Conservation (phyloP, 2,888 invertebrate species). For the Rutpela maculata region DNA sequence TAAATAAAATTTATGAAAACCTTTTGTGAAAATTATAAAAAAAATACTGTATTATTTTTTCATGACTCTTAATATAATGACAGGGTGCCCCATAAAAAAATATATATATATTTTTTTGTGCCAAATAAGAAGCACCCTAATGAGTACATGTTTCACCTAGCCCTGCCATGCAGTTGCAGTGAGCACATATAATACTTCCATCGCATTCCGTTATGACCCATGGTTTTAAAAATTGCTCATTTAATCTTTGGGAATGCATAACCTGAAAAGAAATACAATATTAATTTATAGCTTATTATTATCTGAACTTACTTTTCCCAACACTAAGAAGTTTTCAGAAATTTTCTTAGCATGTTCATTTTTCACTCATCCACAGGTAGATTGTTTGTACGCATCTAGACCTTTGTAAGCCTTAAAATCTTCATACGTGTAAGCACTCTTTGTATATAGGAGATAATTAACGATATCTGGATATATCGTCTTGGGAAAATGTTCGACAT, state of each 20-base stretch:
- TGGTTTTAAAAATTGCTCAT: background rate
- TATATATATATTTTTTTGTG: no score
- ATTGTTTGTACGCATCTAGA: background rate
- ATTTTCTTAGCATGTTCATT: background rate
- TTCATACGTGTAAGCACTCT: background rate
- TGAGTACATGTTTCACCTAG: constrained; percentile 9
- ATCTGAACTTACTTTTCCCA: background rate
- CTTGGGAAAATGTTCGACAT: no score
- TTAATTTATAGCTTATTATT: background rate
- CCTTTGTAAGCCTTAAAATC: constrained; percentile 1
- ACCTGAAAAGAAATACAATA: background rate
- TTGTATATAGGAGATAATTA: background rate
- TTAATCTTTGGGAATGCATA: background rate
- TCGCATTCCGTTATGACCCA: background rate
- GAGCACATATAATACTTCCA: constrained; percentile 4
- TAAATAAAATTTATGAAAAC: no score
- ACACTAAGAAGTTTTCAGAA: background rate
- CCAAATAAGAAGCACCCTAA: no score
- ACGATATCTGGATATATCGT: background rate
- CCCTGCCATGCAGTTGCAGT: constrained; percentile 5
- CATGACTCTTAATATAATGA: no score
- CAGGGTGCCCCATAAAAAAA: no score
- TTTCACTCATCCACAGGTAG: background rate
- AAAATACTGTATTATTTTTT: no score
- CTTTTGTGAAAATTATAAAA: no score